Base-by-base conservation (phyloP, 2,888 invertebrate species). In the Andrena praecox region DNA sequence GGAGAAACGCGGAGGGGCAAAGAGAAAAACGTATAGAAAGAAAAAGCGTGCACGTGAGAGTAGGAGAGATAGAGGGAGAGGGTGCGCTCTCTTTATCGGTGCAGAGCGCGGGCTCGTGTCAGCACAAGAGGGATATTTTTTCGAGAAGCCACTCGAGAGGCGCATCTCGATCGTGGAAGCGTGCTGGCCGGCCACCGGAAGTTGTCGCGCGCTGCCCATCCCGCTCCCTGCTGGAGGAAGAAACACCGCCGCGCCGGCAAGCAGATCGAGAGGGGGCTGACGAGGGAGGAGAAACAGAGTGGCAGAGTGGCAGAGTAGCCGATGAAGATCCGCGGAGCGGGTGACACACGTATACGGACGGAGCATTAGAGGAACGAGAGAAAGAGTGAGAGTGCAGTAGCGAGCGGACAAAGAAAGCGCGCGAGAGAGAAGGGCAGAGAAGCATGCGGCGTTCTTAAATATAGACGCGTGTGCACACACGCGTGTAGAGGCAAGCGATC, bases 111-210 rank as follows among this genome's bases (percentile, higher is more conserved):
- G 16, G 72, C 50, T 24, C 59, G 76, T 71, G 69, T 70, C 78
- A 52, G 54, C 24, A 27, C 56, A 56, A 69, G 80, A 77, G 80
- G 75, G 50, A 75, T 83, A 80, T 83, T 85, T 87, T 88, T 85
- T 80, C 80, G 87, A 82, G 85, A 71, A 87, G 73, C 85, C 77
- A 76, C 64, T 73, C 27, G 71, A 82, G 72, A 79, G 79, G 66
- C 69, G 79, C 77, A 73, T 86, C 78, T 77, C 87, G 79, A 80
- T 78, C 80, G 82, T 77, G 76, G 77, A 85, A 87, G 78, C 85
- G 80, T 70, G 85, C 81, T 84, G 70, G 62, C 63, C 80, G 73
- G 69, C 78, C 84, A 86, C 84, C 89, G 87, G 87, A 87, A 87
- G 89, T 87, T 82, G 87, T 85, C 86, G 88, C 75, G 77, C 69